Base-by-base conservation (phyloP, 2,888 invertebrate species). In the Dione vanillae region DNA sequence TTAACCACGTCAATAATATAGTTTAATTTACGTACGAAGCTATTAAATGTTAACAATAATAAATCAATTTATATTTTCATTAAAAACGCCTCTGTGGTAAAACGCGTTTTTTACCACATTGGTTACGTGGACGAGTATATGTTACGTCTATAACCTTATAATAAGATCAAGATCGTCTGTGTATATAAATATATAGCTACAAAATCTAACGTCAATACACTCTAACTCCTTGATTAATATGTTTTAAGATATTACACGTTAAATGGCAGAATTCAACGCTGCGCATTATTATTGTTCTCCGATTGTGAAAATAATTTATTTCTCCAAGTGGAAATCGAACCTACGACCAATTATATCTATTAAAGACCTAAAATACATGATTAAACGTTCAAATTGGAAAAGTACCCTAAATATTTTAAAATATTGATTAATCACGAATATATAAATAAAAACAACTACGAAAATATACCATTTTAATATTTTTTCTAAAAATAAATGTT, bases 1-100 rank as follows among this genome's bases (percentile, higher is more conserved):
- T 59, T 59, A 58, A 7, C 19, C 58, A 40, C 58, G 41, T 58
- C 40, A 14, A 41, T 58, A 58, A 58, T 19, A 41, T 41, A 41
- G 14, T 19, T 41, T 20, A 19, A 58, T 41, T 58, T 11, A 19
- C 20, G 40, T 58, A 12, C 19, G 19, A 7, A 11, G 20, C 14
- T 41, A 40, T 11, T 40, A 54, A 27, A 52, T 8, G 52, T 20
- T 27, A 52, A 52, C 27, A 27, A 52, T 52, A 27, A 20, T 19
- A 19, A 10, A 49, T 51, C 11, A 20, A 51, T 7, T 51, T 51
- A 20, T 9, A 16, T 49, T 49, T 49, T 49, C 49, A 49, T 49
- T 19, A 49, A 11, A 49, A 10, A 49, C 27, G 27, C 27, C 5
- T 3, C 27, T 27, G 27, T n/a, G n/a, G n/a, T 27, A 27, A 27